Evolutionary conservation across 2,113 vertebrate genomes (phyloP), one percentile per base, ranked within the genome.

Genomic region (Cololabis saira): DNA sequence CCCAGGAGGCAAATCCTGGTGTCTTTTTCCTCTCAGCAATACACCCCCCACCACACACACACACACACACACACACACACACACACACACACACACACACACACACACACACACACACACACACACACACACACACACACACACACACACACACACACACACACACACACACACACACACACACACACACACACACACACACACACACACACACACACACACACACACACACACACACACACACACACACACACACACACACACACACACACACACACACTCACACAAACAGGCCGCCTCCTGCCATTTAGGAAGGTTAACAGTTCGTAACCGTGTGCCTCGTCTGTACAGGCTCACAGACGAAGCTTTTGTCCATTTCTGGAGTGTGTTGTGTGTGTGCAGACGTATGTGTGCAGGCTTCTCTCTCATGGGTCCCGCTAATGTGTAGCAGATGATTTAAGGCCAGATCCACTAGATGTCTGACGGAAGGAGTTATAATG

Each of bases 371-470:
- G 84, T 90, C 65, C 80, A 53, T 42, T 45, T 66, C 53, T 60
- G 10, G 67, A 27, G 60, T 50, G 57, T 61, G 57, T 43, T 59
- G 48, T 33, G 44, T 37, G 51, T 9, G 42, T 33, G 53, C 5
- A 50, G 24, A 52, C 68, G 44, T 66, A 75, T 58, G 66, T 49
- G 52, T 60, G 60, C 62, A 16, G 60, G 50, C 51, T 66, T 76
- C 65, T 67, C 63, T 83, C 80, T 77, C 76, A 67, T 83, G 76
- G 50, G 72, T 72, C 64, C 45, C 44, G 64, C 80, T 92, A 90
- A 92, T 91, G 80, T 82, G 78, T 81, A 90, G 84, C 90, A 92
- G 90, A 91, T 90, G 90, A 88, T 81, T 84, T 87, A 68, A 74
- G 59, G 52, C 68, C 75, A 59, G 73, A 74, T 72, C 75, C 76